Evolutionary conservation across 2,888 invertebrate species (phyloP).

Genomic region (Stictocephala bisonia): DNA sequence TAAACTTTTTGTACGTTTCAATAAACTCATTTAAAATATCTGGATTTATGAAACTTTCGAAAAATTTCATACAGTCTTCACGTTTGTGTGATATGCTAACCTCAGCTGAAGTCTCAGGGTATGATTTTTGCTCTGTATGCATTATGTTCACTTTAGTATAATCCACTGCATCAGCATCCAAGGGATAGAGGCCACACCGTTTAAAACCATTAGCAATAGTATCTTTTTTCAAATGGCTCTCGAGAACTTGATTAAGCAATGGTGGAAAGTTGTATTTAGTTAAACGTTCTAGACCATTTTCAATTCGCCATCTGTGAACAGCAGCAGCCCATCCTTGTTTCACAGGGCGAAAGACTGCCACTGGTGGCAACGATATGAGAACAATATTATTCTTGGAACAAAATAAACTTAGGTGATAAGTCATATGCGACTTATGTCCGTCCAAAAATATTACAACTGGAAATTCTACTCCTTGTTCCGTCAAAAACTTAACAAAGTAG

Average conservation of each 20-base stretch:
- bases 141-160: background rate
- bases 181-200: background rate
- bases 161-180: background rate
- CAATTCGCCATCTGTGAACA: slow-evolving; percentile 53
- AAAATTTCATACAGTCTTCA: background rate
- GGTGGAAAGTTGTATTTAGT: slow-evolving; percentile 10
- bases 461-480: background rate
- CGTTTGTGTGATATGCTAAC: background rate
- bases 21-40: background rate
- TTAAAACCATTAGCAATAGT: background rate
- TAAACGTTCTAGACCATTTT: background rate
- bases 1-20: slow-evolving; percentile 1
- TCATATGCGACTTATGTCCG: too few relatives aligned
- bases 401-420: too few relatives aligned
- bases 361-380: background rate
- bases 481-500: background rate
- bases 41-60: background rate
- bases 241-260: background rate
- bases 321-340: background rate
- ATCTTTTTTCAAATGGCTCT: background rate
- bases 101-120: background rate
- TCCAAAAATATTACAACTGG: too few relatives aligned
- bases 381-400: too few relatives aligned
- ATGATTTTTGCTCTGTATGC: too few relatives aligned
- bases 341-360: background rate